These are phyloP conservation scores for Channallabes apus DNA, from an alignment of 2,797 vertebrate species.

Conservation along the genomic window DNA sequence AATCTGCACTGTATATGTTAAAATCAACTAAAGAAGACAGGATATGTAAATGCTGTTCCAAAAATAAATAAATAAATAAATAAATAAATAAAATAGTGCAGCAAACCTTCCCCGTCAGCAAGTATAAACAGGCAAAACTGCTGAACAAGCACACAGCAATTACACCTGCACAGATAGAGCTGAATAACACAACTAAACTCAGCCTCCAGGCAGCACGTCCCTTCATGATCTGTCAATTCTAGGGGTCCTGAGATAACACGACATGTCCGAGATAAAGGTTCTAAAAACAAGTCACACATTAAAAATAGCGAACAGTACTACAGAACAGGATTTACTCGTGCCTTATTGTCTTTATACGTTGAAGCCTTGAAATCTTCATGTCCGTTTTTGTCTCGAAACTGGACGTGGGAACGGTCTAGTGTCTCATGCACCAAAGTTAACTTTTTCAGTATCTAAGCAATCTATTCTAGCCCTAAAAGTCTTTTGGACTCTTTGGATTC, in stretches of 20 bases:
- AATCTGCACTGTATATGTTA: not conserved
- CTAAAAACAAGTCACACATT: not conserved
- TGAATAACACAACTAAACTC: not conserved
- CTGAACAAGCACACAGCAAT: conserved; percentile 19
- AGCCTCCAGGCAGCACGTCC: not conserved
- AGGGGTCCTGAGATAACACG: not conserved
- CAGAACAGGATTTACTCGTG: not conserved
- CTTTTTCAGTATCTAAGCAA: not conserved
- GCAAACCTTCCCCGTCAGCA: conserved; percentile 5
- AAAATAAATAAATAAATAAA: no score
- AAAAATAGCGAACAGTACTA: no score
- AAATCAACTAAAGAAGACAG: not conserved
- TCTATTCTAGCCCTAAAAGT: not conserved
- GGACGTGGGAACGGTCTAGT: not conserved
- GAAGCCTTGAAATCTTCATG: not conserved
- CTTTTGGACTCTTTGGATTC: not conserved
- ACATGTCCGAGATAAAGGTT: not conserved
- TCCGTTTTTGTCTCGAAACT: not conserved
- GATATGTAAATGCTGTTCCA: not conserved
- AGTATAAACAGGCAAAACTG: not conserved
- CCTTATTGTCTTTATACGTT: not conserved
- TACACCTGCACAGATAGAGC: conserved; percentile 13
- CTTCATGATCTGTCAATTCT: not conserved
- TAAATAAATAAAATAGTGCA: not conserved
- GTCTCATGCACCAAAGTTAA: not conserved